Percentiles rank a stretch among this genome's conserved stretches.
Evolutionary conservation across 2,797 vertebrate genomes (phyloP).

Genomic region (Sternarchorhynchus goeldii): DNA sequence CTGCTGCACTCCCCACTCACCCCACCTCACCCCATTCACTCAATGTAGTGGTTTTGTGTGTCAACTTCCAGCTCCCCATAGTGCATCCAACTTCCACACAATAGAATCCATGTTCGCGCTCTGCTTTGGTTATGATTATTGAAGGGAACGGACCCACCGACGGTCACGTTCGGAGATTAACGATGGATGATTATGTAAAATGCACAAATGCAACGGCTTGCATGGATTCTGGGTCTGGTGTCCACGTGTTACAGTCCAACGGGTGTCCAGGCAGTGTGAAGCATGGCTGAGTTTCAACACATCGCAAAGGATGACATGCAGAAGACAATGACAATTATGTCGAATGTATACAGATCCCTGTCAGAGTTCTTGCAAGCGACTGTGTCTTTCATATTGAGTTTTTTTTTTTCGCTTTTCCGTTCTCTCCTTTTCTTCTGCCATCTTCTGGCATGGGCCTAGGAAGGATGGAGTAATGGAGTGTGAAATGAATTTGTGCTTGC

Average conservation of each 20-base stretch:
- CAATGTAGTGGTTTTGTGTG: neutral
- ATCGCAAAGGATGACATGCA: neutral
- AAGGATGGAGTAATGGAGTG: constrained; percentile 36
- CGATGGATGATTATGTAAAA: neutral
- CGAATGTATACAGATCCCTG: neutral
- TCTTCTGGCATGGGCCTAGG: constrained; percentile 26
- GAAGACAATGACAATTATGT: neutral
- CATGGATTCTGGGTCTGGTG: neutral
- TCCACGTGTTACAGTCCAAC: neutral
- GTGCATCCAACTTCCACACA: neutral
- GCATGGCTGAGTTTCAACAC: neutral
- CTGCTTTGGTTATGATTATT: neutral
- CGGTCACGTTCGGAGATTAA: neutral
- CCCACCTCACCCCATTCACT: neutral
- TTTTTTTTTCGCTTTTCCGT: constrained; percentile 7
- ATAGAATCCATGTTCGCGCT: neutral
- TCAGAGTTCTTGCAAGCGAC: neutral
- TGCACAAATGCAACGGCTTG: neutral
- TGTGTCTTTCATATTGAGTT: neutral
- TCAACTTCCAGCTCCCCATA: neutral
- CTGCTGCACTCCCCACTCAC: neutral
- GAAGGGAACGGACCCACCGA: neutral
- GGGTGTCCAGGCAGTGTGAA: neutral
- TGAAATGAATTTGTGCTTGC: constrained; percentile 41
- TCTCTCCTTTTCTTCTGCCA: neutral